A percentile compares a stretch with the other conserved stretches of the same genome.
Conservation (phyloP, 2,113 vertebrate species). For the Willisornis vidua region DNA sequence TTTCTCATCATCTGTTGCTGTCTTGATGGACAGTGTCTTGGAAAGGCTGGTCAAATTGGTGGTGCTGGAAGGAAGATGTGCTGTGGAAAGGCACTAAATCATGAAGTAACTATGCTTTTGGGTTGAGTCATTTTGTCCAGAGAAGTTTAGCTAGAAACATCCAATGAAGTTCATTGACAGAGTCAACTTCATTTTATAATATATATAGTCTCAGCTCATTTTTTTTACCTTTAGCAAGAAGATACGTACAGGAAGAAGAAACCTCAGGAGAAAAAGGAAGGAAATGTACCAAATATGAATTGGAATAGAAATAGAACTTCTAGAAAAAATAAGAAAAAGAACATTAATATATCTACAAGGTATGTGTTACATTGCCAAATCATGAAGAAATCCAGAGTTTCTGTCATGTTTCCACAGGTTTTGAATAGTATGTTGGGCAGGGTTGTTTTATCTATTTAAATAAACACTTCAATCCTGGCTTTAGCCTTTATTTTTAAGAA, state of each 20-base stretch:
- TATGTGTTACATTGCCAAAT: constrained; percentile 17
- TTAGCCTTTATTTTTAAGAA: not conserved
- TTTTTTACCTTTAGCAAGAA: constrained; percentile 75
- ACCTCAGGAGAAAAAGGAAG: constrained; percentile 82
- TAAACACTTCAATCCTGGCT: not conserved
- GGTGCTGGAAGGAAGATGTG: not conserved
- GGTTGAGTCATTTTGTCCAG: not conserved
- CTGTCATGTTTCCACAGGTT: not conserved
- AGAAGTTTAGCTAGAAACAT: not conserved
- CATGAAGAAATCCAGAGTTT: not conserved
- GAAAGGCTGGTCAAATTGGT: not conserved
- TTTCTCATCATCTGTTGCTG: not conserved
- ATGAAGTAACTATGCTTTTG: constrained; percentile 19
- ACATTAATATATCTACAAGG: constrained; percentile 62
- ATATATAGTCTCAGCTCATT: not conserved
- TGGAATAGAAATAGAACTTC: constrained; percentile 85
- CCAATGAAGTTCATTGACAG: not conserved
- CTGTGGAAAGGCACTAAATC: constrained; percentile 34
- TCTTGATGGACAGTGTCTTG: constrained; percentile 8
- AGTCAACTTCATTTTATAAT: not conserved
- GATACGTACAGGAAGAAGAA: constrained; percentile 81
- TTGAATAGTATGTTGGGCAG: not conserved
- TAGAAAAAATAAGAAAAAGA: constrained; percentile 89
- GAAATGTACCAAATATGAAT: constrained; percentile 72
- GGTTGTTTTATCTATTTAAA: not conserved